phyloP scores from a whole-genome alignment of 2,797 vertebrate species.

The Erethizon dorsatum region DNA sequence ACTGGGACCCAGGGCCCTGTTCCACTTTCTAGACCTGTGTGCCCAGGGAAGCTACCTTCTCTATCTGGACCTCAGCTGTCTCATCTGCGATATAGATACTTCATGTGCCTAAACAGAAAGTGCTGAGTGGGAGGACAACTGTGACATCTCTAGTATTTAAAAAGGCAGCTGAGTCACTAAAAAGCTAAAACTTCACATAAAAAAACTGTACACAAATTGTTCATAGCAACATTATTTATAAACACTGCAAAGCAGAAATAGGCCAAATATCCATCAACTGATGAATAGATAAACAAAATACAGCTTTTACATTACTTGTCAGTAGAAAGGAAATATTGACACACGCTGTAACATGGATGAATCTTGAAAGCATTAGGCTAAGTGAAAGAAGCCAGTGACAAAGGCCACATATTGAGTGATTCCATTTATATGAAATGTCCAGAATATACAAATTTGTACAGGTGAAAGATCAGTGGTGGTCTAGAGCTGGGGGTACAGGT shows the following conservation, averaged over 20 bases:
- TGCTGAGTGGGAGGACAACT: neutral
- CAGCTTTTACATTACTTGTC: conserved; percentile 5
- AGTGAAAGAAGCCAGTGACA: conserved; percentile 23
- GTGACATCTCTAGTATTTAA: neutral
- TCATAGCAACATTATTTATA: conserved; percentile 55
- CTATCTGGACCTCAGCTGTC: neutral
- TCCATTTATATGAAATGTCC: neutral
- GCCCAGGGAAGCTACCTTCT: neutral
- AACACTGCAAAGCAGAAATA: conserved; percentile 26
- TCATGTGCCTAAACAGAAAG: conserved; percentile 3
- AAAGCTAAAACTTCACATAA: conserved; percentile 43
- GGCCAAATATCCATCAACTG: neutral
- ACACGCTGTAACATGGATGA: neutral
- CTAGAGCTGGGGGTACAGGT: neutral
- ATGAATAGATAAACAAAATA: conserved; percentile 38
- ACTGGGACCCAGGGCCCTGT: neutral
- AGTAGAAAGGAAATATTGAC: conserved; percentile 51
- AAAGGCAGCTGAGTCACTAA: conserved; percentile 52
- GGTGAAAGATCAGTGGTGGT: neutral
- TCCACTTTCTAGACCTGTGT: neutral
- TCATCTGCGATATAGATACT: neutral
- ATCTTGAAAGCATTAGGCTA: conserved; percentile 25
- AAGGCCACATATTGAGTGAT: neutral
- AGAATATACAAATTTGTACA: neutral
- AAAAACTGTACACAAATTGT: conserved; percentile 37